Evolutionary conservation across 2,113 vertebrate species (phyloP), one percentile per base, ranked within the genome.

Genomic region (Corythoichthys intestinalis): DNA sequence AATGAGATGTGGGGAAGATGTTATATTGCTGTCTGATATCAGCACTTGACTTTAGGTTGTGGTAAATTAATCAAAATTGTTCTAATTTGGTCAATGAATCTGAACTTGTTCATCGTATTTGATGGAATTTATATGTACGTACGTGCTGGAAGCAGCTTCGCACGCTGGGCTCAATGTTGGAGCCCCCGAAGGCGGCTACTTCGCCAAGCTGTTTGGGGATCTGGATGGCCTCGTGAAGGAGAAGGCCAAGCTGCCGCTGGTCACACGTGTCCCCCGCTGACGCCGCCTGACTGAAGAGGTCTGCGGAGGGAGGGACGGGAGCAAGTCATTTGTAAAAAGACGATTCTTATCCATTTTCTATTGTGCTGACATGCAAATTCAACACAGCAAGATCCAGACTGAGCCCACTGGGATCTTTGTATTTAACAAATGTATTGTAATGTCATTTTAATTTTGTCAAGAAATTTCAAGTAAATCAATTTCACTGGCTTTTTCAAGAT

Each of bases 91-190:
- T 4, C 6, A 4, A 44, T 28, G 20, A 28, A 28, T 28, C 20
- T 28, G 41, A 44, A 44, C 41, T 44, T 44, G 6, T 8, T 44
- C 41, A 44, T 44, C 41, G 20, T 28, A 28, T 44, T 44, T 44
- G 41, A 8, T 28, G 20, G 20, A 28, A 28, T 44, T 44, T 44
- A 44, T 44, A 44, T 7, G 20, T 39, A 91, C 92, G 9, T 88
- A 98, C 96, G 76, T 98, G 95, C 2, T 96, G 95, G 87, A 99
- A 98, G 88, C 97, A 99, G 89, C 96, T 98, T 65, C 96, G 95
- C 64, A 99, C 95, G 0, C 97, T 99, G 67, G 97, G 97, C 50
- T 98, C 97, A 34, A 99, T 98, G 87, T 98, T 99, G 87, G 96
- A 98, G 48, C 97, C 97, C 35, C 97, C 97, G 0, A 99, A 99